A percentile compares a stretch with the other conserved stretches of the same genome.
phyloP scores from a whole-genome alignment of 2,888 invertebrate genomes.

The Epinotia ramella region DNA sequence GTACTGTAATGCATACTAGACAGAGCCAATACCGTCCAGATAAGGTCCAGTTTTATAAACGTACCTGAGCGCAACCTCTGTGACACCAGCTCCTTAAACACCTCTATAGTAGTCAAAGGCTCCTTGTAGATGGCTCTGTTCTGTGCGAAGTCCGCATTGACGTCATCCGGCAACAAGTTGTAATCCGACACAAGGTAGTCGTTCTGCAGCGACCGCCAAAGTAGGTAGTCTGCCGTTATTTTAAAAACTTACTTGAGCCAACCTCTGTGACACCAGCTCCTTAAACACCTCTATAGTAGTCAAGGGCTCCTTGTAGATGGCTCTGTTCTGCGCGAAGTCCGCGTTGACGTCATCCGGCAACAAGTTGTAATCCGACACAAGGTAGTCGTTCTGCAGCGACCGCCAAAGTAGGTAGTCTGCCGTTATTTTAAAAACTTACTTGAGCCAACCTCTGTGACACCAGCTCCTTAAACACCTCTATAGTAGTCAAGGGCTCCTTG shows the following conservation, averaged over 20 bases:
- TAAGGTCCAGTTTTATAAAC: background rate
- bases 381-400: constrained; percentile 95
- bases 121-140: too few relatives aligned
- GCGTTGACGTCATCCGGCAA: constrained; percentile 96
- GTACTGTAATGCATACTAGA: too few relatives aligned
- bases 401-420: background rate
- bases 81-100: too few relatives aligned
- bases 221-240: background rate
- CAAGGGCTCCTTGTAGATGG: constrained; percentile 92
- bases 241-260: constrained; percentile 70
- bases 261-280: constrained; percentile 98
- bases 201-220: background rate
- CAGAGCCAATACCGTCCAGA: background rate
- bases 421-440: constrained; percentile 69
- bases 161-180: too few relatives aligned
- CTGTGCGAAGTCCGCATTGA: too few relatives aligned
- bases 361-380: constrained; percentile 95
- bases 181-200: background rate
- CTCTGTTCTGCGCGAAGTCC: constrained; percentile 93
- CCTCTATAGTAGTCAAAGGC: too few relatives aligned
- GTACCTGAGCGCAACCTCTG: background rate
- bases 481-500: constrained; percentile 92
- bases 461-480: constrained; percentile 96
- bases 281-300: constrained; percentile 95
- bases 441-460: constrained; percentile 98